Evolutionary conservation across 2,797 vertebrate genomes (phyloP).

Genomic region (Garrulus glandarius): DNA sequence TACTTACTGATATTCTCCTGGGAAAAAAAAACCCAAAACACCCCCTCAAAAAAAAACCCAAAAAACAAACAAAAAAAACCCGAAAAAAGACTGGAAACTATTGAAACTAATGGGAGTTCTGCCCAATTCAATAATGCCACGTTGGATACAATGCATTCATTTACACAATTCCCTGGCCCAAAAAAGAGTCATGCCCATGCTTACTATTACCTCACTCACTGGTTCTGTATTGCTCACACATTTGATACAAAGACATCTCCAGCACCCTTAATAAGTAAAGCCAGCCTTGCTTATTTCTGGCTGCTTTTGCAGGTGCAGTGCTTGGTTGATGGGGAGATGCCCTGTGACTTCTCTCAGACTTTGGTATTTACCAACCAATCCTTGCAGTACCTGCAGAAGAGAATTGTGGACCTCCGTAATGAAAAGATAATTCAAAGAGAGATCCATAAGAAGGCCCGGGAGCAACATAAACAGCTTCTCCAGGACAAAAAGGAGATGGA

Average conservation of each 20-base stretch:
- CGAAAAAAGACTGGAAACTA: not conserved
- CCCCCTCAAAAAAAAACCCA: not conserved
- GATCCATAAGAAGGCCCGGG: slow-evolving; percentile 73
- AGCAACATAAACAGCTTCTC: slow-evolving; percentile 79
- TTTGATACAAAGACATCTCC: not conserved
- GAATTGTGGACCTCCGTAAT: slow-evolving; percentile 76
- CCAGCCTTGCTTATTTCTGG: not conserved
- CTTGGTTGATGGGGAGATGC: slow-evolving; percentile 72
- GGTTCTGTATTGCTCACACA: not conserved
- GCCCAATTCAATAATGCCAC: not conserved
- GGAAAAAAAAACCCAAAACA: not conserved
- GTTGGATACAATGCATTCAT: not conserved
- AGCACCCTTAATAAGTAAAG: not conserved
- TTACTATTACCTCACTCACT: not conserved
- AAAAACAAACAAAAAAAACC: not conserved
- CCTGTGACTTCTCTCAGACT: slow-evolving; percentile 76
- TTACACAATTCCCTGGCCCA: not conserved
- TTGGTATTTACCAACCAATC: slow-evolving; percentile 81
- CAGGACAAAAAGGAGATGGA: slow-evolving; percentile 81
- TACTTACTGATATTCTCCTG: not conserved
- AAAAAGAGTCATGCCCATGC: not conserved
- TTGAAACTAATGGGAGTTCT: not conserved
- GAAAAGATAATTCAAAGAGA: slow-evolving; percentile 83
- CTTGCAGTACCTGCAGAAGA: slow-evolving; percentile 77
- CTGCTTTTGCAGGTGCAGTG: slow-evolving; percentile 78